Evolutionary conservation across 64 coral and sea anemone species (phyloP).

Genomic region (Stichodactyla mertensii): DNA sequence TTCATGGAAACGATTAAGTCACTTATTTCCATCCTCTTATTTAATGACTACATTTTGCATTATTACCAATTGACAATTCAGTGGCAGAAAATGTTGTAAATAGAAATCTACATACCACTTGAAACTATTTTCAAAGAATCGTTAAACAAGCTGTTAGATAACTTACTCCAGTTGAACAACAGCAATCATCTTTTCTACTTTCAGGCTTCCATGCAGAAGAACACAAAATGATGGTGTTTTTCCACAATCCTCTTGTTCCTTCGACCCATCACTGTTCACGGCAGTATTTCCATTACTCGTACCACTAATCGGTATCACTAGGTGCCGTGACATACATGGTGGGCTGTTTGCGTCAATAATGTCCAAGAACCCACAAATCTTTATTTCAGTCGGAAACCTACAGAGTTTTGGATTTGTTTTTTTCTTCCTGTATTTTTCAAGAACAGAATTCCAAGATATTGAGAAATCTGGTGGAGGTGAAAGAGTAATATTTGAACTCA

Average conservation of each 20-base stretch:
- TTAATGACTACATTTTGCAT: no score
- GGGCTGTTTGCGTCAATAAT: slow-evolving; percentile 71
- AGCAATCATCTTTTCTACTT: slow-evolving; percentile 97
- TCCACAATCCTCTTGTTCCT: slow-evolving; percentile 78
- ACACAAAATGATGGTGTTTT: slow-evolving; percentile 97
- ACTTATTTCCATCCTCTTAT: no score
- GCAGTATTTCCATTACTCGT: slow-evolving; percentile 16
- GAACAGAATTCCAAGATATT: slow-evolving; percentile 59
- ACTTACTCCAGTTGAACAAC: slow-evolving; percentile 95
- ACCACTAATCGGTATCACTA: slow-evolving; percentile 59
- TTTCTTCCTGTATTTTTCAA: slow-evolving; percentile 63
- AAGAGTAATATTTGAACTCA: slow-evolving; percentile 77
- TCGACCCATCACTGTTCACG: slow-evolving; percentile 3
- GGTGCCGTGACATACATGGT: slow-evolving; percentile 72
- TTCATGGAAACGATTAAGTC: no score
- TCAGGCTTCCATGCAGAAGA: slow-evolving; percentile 92
- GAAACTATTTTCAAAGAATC: no score
- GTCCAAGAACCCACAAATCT: slow-evolving; percentile 95
- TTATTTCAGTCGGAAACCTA: slow-evolving; percentile 86
- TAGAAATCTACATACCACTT: no score
- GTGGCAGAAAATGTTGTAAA: no score
- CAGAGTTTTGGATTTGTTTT: slow-evolving; percentile 50
- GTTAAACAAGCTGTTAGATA: background rate
- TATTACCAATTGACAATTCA: no score
- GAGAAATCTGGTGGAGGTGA: slow-evolving; percentile 86